Base-by-base conservation (phyloP, 2,888 invertebrate species). In the Phlogophora meticulosa region DNA sequence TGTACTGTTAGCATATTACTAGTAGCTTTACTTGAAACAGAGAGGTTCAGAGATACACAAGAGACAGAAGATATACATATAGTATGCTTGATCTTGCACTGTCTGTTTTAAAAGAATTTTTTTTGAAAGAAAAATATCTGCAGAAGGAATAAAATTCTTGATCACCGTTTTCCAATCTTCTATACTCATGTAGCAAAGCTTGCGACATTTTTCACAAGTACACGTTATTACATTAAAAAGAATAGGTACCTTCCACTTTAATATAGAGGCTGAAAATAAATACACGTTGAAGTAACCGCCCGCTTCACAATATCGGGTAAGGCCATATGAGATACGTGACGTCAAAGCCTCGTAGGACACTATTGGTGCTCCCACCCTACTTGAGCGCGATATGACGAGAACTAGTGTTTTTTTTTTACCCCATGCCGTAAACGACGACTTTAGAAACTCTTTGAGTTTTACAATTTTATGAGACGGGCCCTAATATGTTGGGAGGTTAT, bases 311-410 rank as follows among this genome's bases (percentile, higher is more conserved):
- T 86, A 85, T 81, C 66, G 82, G 70, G 69, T 71, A 81, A 81
- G 73, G 80, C 72, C 66, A 71, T 84, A 83, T 84, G 83, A 86
- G 78, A 81, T 84, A 88, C 83, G 84, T 84, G 87, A 85, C 81
- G 77, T 82, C 85, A 83, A 75, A 86, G 79, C 69, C 24, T 70
- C 43, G 36, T 48, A 76, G 62, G 59, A 75, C 59, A 72, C 73
- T 79, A 76, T 82, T 82, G 81, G 78, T 71, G 61, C 78, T 82
- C 62, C 40, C 61, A 76, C 68, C 63, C 73, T 49, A 70, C 66
- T 77, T 65, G 76, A 73, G 64, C 42, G 48, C 48, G 45, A 81
- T 80, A 82, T 79, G 68, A 79, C 57, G 63, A 49, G 49, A 32
- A 70, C 66, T 63, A 52, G 38, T 38, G 58, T 60, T 65, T 61